phyloP scores from a whole-genome alignment of 1,140 invertebrate species.

The Glossosoma conforme region DNA sequence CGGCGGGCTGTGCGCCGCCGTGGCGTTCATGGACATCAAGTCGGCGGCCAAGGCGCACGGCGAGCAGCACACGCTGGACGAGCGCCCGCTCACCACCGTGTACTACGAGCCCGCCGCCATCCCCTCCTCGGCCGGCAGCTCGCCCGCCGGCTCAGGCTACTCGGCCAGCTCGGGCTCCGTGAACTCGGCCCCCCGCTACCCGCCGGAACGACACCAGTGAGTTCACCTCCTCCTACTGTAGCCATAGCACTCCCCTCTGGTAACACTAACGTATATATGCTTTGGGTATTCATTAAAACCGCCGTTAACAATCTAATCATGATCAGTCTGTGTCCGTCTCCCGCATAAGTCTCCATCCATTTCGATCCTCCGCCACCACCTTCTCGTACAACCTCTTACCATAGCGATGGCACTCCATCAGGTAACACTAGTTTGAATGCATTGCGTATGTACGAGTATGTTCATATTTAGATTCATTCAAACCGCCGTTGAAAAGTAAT shows the following conservation, averaged over 20 bases:
- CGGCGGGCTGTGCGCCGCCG: conserved; percentile 72
- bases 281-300: too few relatives aligned
- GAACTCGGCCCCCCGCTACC: conserved; percentile 46
- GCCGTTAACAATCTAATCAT: too few relatives aligned
- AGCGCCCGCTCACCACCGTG: conserved; percentile 79
- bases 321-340: too few relatives aligned
- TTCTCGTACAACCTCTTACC: too few relatives aligned
- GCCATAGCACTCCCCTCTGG: conserved; percentile 45
- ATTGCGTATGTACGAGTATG: too few relatives aligned
- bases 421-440: too few relatives aligned
- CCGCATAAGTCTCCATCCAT: too few relatives aligned
- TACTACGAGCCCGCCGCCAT: conserved; percentile 86
- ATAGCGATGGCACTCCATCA: too few relatives aligned
- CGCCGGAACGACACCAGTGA: conserved; percentile 33
- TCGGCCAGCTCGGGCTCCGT: conserved; percentile 56
- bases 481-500: too few relatives aligned
- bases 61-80: conserved; percentile 82
- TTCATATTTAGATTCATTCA: too few relatives aligned
- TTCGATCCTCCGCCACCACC: too few relatives aligned
- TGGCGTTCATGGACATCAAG: conserved; percentile 96
- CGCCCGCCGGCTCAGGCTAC: conserved; percentile 54
- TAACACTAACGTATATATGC: too few relatives aligned
- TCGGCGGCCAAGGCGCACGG: conserved; percentile 90
- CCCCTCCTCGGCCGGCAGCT: conserved; percentile 53
- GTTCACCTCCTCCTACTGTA: conserved; percentile 40